Evolutionary conservation across 2,888 invertebrate genomes (phyloP), one percentile per base, ranked within the genome.

Genomic region (Meandrusa payeni): DNA sequence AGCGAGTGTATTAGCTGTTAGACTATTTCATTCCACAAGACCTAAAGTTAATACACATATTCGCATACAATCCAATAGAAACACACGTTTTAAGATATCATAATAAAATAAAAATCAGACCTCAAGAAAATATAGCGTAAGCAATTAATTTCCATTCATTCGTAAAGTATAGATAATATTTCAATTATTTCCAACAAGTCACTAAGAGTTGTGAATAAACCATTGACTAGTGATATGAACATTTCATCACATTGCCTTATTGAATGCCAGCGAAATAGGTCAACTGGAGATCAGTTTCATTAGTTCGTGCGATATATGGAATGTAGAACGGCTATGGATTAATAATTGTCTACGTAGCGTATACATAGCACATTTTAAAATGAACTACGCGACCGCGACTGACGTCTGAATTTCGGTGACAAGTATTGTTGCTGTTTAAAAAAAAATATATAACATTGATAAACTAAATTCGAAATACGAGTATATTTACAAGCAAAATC

Each of bases 201-300:
- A 26, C 9, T 37, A 37, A 27, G 6, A 17, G 26, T 37, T 37
- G 9, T 19, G 19, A 26, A 15, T 23, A 38, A 38, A 13, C n/a
- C 38, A 29, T 15, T 29, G 33, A 33, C 27, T 17, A 20, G 39
- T 9, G 26, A 41, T 41, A 26, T 33, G 33, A 41, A 34, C 28
- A 33, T 26, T 41, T 34, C 33, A 41, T 33, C 41, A 41, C 20
- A 27, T 27, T 13, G 33, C 27, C 9, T 33, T 41, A 41, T 41
- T 41, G 33, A 33, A 33, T 41, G 41, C 41, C 20, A 3, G 10
- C 20, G 13, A 41, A 41, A 28, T 34, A 41, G 41, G 41, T 41
- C 41, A 34, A 34, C 41, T 28, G 28, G 20, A 27, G 33, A 41
- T 34, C 33, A 22, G 41, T 41, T 28, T 34, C 12, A 41, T 33